phyloP scores from a whole-genome alignment of 2,113 vertebrate species.

The Balaeniceps rex region DNA sequence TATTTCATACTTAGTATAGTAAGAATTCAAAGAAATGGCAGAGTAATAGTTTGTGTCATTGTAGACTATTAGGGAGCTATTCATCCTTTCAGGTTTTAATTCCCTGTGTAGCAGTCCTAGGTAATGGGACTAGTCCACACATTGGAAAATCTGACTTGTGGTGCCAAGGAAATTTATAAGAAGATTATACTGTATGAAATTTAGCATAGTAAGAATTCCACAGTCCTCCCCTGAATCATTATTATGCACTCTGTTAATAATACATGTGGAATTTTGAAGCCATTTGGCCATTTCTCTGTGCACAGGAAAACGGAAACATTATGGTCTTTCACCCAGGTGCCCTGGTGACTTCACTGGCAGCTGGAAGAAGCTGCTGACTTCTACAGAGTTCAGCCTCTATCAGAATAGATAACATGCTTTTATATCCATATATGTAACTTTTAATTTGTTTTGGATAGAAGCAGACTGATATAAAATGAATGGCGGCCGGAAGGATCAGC shows the following conservation, averaged over 20 bases:
- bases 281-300: not conserved
- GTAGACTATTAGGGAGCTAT: not conserved
- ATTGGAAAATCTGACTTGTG: not conserved
- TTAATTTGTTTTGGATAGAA: not conserved
- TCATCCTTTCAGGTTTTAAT: not conserved
- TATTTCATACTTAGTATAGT: not conserved
- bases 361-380: not conserved
- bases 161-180: not conserved
- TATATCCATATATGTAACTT: not conserved
- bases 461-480: not conserved
- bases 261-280: not conserved
- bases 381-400: not conserved
- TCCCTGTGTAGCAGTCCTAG: not conserved
- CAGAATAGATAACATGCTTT: not conserved
- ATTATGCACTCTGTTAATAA: not conserved
- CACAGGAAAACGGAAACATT: not conserved
- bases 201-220: conserved; percentile 9
- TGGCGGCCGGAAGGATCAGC: not conserved
- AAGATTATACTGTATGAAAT: not conserved
- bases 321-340: not conserved
- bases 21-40: not conserved
- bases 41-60: not conserved
- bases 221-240: not conserved
- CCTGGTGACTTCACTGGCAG: not conserved
- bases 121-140: not conserved